These are phyloP conservation scores for Gastrophryne carolinensis DNA, from an alignment of 2,797 vertebrate genomes.

Conservation along the genomic window DNA sequence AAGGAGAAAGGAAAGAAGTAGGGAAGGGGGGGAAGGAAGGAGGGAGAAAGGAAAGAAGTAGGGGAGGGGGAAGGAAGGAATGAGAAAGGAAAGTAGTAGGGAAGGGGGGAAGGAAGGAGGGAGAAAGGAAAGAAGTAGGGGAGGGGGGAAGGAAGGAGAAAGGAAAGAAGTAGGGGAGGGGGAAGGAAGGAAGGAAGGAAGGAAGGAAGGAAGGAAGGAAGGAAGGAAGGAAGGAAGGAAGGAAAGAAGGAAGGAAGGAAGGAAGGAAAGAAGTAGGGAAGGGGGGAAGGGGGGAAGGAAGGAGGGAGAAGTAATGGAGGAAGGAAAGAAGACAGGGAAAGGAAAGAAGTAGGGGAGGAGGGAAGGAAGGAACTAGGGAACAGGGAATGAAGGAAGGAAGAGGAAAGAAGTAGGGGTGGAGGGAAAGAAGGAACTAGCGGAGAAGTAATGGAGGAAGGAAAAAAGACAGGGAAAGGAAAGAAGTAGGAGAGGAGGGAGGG, in stretches of 20 bases:
- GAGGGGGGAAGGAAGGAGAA: no score
- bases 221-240: no score
- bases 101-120: no score
- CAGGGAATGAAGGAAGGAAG: not conserved
- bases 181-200: no score
- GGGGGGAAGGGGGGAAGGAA: not conserved
- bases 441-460: not conserved
- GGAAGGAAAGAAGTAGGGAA: not conserved
- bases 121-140: no score
- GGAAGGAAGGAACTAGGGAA: not conserved
- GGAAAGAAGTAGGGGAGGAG: not conserved
- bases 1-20: not conserved
- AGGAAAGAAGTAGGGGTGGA: not conserved
- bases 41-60: not conserved
- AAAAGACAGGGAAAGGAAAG: not conserved
- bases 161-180: no score
- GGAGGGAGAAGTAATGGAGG: not conserved
- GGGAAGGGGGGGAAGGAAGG: not conserved
- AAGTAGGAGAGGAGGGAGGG: not conserved
- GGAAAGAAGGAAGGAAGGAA: not conserved
- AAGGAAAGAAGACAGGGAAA: not conserved
- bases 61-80: no score
- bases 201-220: no score
- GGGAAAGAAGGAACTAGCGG: not conserved
- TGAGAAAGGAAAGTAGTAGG: no score